These are phyloP conservation scores for Nasonovia ribisnigri DNA, from an alignment of 2,888 invertebrate genomes.

Conservation along the genomic window DNA sequence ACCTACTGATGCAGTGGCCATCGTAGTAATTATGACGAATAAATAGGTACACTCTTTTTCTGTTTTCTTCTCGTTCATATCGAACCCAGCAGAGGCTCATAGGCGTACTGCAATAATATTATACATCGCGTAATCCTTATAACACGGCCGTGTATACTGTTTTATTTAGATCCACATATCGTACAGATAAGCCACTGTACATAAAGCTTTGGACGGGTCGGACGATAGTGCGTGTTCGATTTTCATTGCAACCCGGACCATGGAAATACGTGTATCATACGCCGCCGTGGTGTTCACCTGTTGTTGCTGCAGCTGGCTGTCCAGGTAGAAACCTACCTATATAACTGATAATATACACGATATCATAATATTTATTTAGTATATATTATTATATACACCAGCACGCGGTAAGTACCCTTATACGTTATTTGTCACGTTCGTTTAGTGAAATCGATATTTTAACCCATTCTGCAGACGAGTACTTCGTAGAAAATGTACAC, in stretches of 20 bases:
- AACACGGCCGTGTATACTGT: too few species aligned
- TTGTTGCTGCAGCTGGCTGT: conserved; percentile 30
- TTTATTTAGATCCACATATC: too few species aligned
- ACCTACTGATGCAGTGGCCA: not conserved
- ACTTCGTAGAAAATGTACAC: not conserved
- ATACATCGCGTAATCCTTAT: too few species aligned
- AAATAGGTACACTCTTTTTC: not conserved
- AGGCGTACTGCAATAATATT: not conserved
- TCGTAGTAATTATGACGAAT: not conserved
- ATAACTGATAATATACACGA: not conserved
- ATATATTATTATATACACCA: not conserved
- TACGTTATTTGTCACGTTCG: not conserved
- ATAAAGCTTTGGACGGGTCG: not conserved
- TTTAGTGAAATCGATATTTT: not conserved
- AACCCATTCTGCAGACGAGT: not conserved
- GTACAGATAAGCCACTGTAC: too few species aligned
- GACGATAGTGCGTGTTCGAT: not conserved
- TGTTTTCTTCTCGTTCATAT: not conserved
- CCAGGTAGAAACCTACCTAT: not conserved
- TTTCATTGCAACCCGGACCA: conserved; percentile 1
- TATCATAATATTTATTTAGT: not conserved
- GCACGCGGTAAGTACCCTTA: not conserved
- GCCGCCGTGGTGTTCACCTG: conserved; percentile 23
- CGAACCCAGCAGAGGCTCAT: not conserved
- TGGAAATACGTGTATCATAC: conserved; percentile 26